A percentile compares a stretch with the other conserved stretches of the same genome.
phyloP scores from a whole-genome alignment of 2,797 vertebrate genomes.

The Lycodopsis pacificus region DNA sequence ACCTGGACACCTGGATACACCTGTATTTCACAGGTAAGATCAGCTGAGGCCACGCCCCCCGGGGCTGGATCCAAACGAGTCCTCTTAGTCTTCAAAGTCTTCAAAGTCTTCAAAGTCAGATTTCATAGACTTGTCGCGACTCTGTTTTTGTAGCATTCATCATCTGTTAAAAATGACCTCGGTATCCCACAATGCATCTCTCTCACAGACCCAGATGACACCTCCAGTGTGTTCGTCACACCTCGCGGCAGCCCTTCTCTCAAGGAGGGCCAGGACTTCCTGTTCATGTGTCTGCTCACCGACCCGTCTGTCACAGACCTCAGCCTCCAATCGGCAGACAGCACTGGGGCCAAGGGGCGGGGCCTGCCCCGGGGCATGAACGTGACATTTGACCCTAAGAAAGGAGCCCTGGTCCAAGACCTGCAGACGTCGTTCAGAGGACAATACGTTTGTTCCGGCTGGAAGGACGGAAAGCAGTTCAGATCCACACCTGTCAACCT shows the following conservation, averaged over 20 bases:
- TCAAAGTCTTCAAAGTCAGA: no score
- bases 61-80: neutral
- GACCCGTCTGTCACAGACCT: conserved; percentile 78
- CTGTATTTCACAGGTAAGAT: conserved; percentile 86
- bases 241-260: accelerated
- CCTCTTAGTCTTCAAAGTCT: neutral
- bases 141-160: neutral
- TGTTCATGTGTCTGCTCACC: conserved; percentile 87
- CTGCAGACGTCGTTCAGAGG: conserved; percentile 68
- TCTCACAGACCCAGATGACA: conserved; percentile 48
- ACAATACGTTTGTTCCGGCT: conserved; percentile 82
- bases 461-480: conserved; percentile 33
- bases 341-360: accelerated
- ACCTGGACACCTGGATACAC: conserved; percentile 78
- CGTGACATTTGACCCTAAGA: conserved; percentile 79
- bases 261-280: conserved; percentile 75
- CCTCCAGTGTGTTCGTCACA: conserved; percentile 59
- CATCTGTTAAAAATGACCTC: neutral
- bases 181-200: conserved; percentile 9
- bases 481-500: conserved; percentile 74
- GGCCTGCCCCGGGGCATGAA: conserved; percentile 69
- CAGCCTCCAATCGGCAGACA: conserved; percentile 62
- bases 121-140: neutral
- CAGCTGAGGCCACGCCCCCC: neutral
- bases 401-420: conserved; percentile 82